Conservation (phyloP, 2,888 invertebrate species). For the Ornithoptera alexandrae region DNA sequence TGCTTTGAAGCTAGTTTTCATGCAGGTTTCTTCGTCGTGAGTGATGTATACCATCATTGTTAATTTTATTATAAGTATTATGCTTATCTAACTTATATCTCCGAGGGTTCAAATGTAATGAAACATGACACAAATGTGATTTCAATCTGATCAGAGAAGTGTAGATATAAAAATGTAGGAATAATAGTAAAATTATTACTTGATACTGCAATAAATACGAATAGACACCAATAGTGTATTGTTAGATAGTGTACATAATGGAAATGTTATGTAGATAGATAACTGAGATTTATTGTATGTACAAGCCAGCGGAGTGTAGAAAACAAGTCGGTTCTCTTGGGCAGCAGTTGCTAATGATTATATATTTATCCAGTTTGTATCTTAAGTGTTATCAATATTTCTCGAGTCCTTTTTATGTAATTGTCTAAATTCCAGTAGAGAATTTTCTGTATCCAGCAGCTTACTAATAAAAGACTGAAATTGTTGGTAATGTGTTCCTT, state of each 20-base stretch:
- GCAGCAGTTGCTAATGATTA: background rate
- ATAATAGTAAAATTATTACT: constrained; percentile 43
- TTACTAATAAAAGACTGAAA: background rate
- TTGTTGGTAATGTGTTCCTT: background rate
- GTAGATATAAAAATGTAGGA: constrained; percentile 43
- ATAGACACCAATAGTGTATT: constrained; percentile 44
- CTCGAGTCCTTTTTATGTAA: background rate
- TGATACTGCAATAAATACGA: constrained; percentile 44
- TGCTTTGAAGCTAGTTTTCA: no score
- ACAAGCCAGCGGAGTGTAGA: background rate
- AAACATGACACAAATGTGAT: constrained; percentile 9
- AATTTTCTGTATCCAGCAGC: background rate
- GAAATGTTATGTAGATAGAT: constrained; percentile 31
- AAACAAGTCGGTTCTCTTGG: background rate
- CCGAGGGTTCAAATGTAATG: constrained; percentile 1
- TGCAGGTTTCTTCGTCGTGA: no score
- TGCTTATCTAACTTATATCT: background rate
- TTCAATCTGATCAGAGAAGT: constrained; percentile 31
- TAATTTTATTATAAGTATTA: no score
- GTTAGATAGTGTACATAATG: constrained; percentile 38
- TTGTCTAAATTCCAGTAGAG: background rate
- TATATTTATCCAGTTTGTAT: constrained; percentile 15
- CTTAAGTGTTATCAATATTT: background rate
- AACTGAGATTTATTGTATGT: background rate
- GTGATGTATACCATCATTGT: no score